Base-by-base conservation (phyloP, 2,797 vertebrate species). In the Capromys pilorides region DNA sequence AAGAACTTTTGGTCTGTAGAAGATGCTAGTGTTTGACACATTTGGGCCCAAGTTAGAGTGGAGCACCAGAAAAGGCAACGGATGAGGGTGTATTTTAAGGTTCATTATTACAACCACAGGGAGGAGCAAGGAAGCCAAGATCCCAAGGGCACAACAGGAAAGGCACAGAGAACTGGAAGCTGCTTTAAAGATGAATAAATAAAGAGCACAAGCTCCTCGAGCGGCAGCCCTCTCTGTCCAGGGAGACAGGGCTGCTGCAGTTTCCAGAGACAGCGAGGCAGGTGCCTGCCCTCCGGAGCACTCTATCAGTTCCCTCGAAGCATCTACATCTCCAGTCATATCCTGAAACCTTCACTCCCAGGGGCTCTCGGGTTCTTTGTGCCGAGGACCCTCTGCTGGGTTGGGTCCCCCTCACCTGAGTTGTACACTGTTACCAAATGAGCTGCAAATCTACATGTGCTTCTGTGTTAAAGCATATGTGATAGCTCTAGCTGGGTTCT, bases 11-110 rank as follows among this genome's bases (percentile, higher is more conserved):
- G 73, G 75, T 86, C 90, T 88, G 71, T 41, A 78, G 88, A 88
- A 61, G 10, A 95, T 57, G 82, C 22, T 26, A 87, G 19, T 24
- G 61, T 88, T 62, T 94, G 91, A 93, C 64, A 82, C 80, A 59
- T 93, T 39, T 39, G 36, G 67, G 33, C n/a, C 88, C 73, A 93
- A 93, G 89, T 77, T 67, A 96, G 51, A 96, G 66, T 77, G 22
- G 9, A 79, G 6, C 59, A 78, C 33, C 19, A 94, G 86, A 96
- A 93, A 95, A 92, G 85, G 33, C 69, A 41, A 85, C 51, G 28
- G n/a, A 54, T 86, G 77, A 66, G 69, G 45, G 41, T 61, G 18
- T 59, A 84, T 93, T 83, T 86, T 80, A 91, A 91, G 77, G 57
- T 69, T 86, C 80, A 86, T 90, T 86, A 90, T 78, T 41, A 59